These are phyloP conservation scores for Tangachromis dhanisi DNA, from an alignment of 2,113 vertebrate species.

Conservation along the genomic window DNA sequence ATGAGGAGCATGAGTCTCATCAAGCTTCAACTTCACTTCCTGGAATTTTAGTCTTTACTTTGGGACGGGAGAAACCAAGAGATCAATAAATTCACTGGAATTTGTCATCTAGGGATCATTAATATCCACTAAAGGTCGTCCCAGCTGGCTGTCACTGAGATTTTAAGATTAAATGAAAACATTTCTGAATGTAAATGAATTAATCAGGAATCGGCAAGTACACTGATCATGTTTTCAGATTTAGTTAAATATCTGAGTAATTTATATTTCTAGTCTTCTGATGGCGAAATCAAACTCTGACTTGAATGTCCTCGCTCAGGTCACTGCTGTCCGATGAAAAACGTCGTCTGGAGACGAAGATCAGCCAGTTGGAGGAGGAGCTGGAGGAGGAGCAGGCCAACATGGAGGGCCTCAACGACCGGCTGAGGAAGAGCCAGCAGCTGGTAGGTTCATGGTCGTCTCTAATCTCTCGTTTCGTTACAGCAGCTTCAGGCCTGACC, in stretches of 20 bases:
- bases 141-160: accelerated
- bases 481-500: not conserved
- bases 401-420: constrained; percentile 80
- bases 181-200: not conserved
- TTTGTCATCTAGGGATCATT: not conserved
- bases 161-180: not conserved
- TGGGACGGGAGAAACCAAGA: not conserved
- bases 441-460: constrained; percentile 61
- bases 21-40: not conserved
- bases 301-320: constrained; percentile 50
- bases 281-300: not conserved
- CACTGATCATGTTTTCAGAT: accelerated
- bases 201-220: accelerated
- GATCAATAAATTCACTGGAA: not conserved
- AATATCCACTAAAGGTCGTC: accelerated
- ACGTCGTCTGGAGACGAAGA: constrained; percentile 83
- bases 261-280: not conserved
- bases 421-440: constrained; percentile 86
- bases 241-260: not conserved
- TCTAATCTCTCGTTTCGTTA: accelerated
- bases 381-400: constrained; percentile 89
- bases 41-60: accelerated
- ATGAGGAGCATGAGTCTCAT: not conserved
- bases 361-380: constrained; percentile 88
- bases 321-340: constrained; percentile 82